These are phyloP conservation scores for Daphoenositta chrysoptera DNA, from an alignment of 2,113 vertebrate genomes.

Conservation along the genomic window DNA sequence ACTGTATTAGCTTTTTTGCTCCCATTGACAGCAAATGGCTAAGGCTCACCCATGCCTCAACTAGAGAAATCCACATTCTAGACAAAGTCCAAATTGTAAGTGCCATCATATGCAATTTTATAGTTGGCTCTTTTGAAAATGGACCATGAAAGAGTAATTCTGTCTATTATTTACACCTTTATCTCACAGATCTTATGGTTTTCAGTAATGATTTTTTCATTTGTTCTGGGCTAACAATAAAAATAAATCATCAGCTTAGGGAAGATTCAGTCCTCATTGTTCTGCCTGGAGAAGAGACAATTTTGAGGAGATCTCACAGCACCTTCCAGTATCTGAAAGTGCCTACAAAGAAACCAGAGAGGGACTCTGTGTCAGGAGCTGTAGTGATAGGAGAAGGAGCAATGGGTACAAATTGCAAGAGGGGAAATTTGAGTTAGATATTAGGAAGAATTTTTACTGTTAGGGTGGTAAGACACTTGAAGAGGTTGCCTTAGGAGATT, in stretches of 20 bases:
- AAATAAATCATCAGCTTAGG: background rate
- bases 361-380: background rate
- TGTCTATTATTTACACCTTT: background rate
- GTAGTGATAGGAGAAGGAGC: background rate
- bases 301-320: background rate
- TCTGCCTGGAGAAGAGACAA: background rate
- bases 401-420: background rate
- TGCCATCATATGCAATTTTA: background rate
- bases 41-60: background rate
- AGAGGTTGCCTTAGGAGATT: background rate
- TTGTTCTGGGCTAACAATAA: background rate
- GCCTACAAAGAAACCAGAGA: background rate
- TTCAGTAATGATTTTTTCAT: background rate
- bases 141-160: background rate
- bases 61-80: background rate
- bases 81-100: background rate
- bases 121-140: background rate
- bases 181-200: background rate
- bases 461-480: background rate
- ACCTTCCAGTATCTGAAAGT: background rate
- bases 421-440: background rate
- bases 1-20: background rate
- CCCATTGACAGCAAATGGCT: background rate
- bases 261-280: background rate
- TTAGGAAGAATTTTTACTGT: background rate